Percentiles rank a stretch among this genome's conserved stretches.
Conservation (phyloP, 2,797 vertebrate species). For the Neoniphon sammara region DNA sequence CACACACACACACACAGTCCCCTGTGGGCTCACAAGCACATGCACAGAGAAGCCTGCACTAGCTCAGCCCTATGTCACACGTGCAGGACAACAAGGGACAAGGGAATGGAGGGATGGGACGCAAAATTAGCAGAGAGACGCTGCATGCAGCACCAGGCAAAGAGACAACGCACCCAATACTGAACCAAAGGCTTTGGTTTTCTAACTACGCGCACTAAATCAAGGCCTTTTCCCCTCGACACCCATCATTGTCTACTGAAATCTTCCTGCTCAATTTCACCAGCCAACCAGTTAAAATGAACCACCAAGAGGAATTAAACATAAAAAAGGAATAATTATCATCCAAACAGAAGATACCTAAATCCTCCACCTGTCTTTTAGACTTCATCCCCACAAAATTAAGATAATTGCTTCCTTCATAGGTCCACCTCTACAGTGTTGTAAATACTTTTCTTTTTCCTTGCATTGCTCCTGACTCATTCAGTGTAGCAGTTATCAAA, state of each 20-base stretch:
- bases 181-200: conserved; percentile 21
- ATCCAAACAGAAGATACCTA: not conserved
- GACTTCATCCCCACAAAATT: not conserved
- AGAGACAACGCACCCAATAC: conserved; percentile 21
- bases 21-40: conserved; percentile 72
- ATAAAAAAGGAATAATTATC: conserved; percentile 6
- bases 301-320: not conserved
- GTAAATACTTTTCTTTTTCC: not conserved
- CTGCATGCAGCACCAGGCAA: conserved; percentile 51
- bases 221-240: conserved; percentile 5
- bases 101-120: conserved; percentile 24
- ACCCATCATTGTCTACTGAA: conserved; percentile 25
- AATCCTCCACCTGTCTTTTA: conserved; percentile 4
- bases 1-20: conserved; percentile 42
- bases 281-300: not conserved
- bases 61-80: conserved; percentile 72
- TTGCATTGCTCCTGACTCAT: not conserved
- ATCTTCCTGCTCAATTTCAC: conserved; percentile 17
- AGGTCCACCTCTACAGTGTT: too few relatives aligned
- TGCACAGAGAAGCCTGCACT: conserved; percentile 70
- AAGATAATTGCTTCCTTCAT: not conserved
- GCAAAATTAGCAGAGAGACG: conserved; percentile 36
- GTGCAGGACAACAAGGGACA: conserved; percentile 64
- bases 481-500: not conserved
- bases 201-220: conserved; percentile 40